phyloP scores from a whole-genome alignment of 2,797 vertebrate genomes.

The Octomys mimax region DNA sequence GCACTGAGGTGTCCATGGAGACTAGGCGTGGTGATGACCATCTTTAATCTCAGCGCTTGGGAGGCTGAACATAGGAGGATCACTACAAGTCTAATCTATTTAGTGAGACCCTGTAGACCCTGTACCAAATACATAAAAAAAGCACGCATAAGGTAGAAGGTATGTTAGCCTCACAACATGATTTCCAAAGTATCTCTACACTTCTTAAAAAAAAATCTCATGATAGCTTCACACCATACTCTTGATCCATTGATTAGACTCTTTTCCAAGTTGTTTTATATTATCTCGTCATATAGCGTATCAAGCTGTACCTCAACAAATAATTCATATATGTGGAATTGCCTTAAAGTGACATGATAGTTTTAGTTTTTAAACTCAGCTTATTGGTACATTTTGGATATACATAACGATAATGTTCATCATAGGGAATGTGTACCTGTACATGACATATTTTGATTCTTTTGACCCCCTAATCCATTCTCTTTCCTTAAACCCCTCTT shows the following conservation, averaged over 20 bases:
- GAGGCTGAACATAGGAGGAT: no score
- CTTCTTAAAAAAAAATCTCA: not conserved
- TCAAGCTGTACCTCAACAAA: not conserved
- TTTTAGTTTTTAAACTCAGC: not conserved
- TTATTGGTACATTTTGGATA: not conserved
- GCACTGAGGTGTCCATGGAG: no score
- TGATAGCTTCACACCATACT: not conserved
- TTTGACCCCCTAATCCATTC: not conserved
- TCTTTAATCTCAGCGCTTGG: no score
- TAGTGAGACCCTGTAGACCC: no score
- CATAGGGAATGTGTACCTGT: not conserved
- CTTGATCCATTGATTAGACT: not conserved
- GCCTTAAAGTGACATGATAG: not conserved
- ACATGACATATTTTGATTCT: not conserved
- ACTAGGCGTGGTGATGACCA: no score
- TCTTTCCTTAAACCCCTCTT: not conserved
- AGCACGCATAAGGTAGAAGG: not conserved
- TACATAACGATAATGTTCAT: not conserved
- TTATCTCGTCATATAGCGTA: not conserved
- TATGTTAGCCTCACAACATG: not conserved
- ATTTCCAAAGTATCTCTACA: not conserved
- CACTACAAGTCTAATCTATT: no score
- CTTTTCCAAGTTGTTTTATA: not conserved
- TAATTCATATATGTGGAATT: conserved; percentile 23
- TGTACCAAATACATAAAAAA: not conserved